These are phyloP conservation scores for Synanthedon andrenaeformis DNA, from an alignment of 2,888 invertebrate species.

Conservation along the genomic window DNA sequence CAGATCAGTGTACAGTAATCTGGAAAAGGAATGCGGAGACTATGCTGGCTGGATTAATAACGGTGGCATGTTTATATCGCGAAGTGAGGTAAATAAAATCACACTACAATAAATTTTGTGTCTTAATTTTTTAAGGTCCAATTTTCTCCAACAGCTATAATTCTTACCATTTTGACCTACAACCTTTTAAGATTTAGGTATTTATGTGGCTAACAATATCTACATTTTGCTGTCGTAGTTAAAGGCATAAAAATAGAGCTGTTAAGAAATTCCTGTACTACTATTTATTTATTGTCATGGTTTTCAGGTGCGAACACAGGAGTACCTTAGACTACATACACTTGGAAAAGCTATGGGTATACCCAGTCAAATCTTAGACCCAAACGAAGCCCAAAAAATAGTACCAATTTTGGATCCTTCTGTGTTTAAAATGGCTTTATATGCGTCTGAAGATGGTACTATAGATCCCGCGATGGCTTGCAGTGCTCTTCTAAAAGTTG, in stretches of 20 bases:
- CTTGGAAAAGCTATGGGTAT: constrained; percentile 84
- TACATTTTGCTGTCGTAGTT: too few species aligned
- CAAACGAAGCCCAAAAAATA: constrained; percentile 79
- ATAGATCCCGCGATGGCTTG: constrained; percentile 88
- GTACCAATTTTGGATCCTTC: constrained; percentile 83
- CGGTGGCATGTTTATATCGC: constrained; percentile 89
- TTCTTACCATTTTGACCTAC: too few species aligned
- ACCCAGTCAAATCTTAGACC: constrained; percentile 78
- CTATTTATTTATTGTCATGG: too few species aligned
- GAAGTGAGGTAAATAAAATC: constrained; percentile 36
- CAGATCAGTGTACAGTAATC: constrained; percentile 72
- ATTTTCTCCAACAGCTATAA: too few species aligned
- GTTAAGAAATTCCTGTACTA: too few species aligned
- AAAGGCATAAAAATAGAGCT: too few species aligned
- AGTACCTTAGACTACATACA: constrained; percentile 84
- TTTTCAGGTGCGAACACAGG: constrained; percentile 79
- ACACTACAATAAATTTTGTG: background rate
- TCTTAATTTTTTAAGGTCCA: background rate
- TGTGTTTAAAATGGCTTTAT: constrained; percentile 81
- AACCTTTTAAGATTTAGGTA: too few species aligned
- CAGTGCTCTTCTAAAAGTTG: constrained; percentile 78
- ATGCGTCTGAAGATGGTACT: constrained; percentile 84
- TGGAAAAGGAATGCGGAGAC: constrained; percentile 84
- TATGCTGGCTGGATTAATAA: constrained; percentile 90
- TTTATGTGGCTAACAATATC: too few species aligned